Evolutionary conservation across 2,888 invertebrate genomes (phyloP), one percentile per base, ranked within the genome.

Genomic region (Cetonia aurata): DNA sequence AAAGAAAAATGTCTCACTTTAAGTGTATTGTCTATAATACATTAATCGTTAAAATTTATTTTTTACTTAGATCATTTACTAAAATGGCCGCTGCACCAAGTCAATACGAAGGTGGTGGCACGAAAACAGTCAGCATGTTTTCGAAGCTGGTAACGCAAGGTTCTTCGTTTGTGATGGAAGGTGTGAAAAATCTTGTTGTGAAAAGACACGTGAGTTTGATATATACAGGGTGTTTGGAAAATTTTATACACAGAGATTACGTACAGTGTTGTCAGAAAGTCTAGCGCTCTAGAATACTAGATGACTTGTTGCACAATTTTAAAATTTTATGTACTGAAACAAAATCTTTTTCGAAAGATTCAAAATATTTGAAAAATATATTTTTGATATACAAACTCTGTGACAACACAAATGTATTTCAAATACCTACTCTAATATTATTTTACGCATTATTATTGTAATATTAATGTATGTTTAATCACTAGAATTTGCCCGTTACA

Each of bases 91-190:
- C 88, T 15, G 88, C 90, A 67, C 88, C 91, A 25, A 93, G 91
- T 81, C 96, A 95, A 78, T 95, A 95, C 79, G 98, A 97, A 82
- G 94, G 94, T 25, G 93, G 93, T 10, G 97, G 96, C 31, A 97
- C 97, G 0, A 97, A 96, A 86, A 98, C 98, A 0, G 96, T 97
- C 0, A 95, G 94, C 73, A 99, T 99, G 99, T 98, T 99, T 86
- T 96, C 97, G 8, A 99, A 99, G 85, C 88, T 99, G 68, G 95
- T 99, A 79, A 95, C 95, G 8, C 97, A 98, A 82, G 98, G 98
- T 19, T 99, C 98, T 0, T 96, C 96, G 42, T 98, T 99, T 84
- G 98, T 99, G 0, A 99, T 99, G 98, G 99, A 99, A 85, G 99
- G 98, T 44, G 98, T 99, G 0, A 97, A 98, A 85, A 99, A 99